These are phyloP conservation scores for Haplochromis vanheusdeni DNA, from an alignment of 2,113 vertebrate species.

Conservation along the genomic window DNA sequence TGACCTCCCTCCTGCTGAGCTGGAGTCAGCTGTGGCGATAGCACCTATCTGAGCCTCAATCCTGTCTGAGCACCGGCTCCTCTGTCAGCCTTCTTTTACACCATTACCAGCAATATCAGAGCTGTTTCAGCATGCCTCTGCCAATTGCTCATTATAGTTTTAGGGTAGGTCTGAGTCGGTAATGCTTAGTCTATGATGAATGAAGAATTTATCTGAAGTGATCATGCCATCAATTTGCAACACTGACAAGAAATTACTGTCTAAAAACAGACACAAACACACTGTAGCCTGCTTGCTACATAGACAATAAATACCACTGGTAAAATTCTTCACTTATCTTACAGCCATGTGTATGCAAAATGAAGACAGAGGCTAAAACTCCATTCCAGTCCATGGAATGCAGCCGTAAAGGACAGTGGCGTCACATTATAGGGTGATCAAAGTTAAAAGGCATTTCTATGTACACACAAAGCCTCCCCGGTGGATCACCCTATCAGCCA, in stretches of 20 bases:
- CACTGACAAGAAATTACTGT: slow-evolving; percentile 32
- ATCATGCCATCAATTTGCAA: slow-evolving; percentile 45
- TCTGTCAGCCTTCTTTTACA: neutral
- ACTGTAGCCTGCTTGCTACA: neutral
- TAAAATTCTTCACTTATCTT: slow-evolving; percentile 60
- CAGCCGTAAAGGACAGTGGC: slow-evolving; percentile 23
- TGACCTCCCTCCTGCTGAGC: neutral
- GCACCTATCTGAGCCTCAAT: neutral
- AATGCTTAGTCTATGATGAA: slow-evolving; percentile 9
- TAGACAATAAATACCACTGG: slow-evolving; percentile 49
- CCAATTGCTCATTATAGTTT: neutral
- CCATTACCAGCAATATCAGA: neutral
- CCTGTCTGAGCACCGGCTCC: neutral
- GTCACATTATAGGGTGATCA: slow-evolving; percentile 21
- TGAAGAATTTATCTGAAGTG: slow-evolving; percentile 29
- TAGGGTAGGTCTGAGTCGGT: neutral
- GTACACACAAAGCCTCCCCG: neutral
- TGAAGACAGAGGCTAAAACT: slow-evolving; percentile 45
- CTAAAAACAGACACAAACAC: neutral
- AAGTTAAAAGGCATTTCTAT: slow-evolving; percentile 22
- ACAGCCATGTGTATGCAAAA: slow-evolving; percentile 30
- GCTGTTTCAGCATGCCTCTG: neutral
- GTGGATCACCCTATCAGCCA: slow-evolving; percentile 2
- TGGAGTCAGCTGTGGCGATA: neutral
- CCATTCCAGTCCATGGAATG: slow-evolving; percentile 22